Evolutionary conservation across 1,140 invertebrate species (phyloP), one percentile per base, ranked within the genome.

Genomic region (Leptinotarsa lineolata): DNA sequence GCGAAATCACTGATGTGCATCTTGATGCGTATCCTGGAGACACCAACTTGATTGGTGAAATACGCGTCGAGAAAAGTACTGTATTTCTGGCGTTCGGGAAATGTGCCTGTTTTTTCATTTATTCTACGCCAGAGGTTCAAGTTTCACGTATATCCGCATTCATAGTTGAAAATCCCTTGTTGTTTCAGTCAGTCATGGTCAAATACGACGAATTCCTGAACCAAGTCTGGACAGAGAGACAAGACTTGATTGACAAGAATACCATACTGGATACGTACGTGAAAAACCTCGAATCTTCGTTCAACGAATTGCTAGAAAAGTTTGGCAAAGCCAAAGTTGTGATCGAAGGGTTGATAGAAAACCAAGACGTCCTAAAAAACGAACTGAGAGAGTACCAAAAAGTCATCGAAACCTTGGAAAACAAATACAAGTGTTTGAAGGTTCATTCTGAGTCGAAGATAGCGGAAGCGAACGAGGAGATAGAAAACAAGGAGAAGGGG

Each of bases 311-410:
- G 0, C 20, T 82, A 12, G 71, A 74, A 54, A 82, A 83, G 71
- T 83, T 80, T 60, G 77, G 82, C 39, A 75, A 78, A 44, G 76
- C 81, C 6, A 82, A 80, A 72, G n/a, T 60, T 16, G 70, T 81
- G 8, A 75, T 83, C 21, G 39, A 72, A n/a, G 76, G 76, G 11
- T 80, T 77, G 39, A 76, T 80, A 48, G 66, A 78, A 18, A 80
- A 82, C 64, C 78, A 84, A 63, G 65, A 73, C 2, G 48, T 73
- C 4, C 73, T 82, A 16, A 70, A 77, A n/a, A 68, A 71, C 6
- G 74, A 82, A 70, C 39, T 83, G 1, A 46, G 45, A 16, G 76
- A 81, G 63, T 80, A 81, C 64, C 77, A 81, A 59, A 61, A 73
- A 11, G 74, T 76, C 11, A 72, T 83, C 4, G 66, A 72, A 44